Percentiles rank a stretch among this genome's conserved stretches.
Evolutionary conservation across 2,797 vertebrate genomes (phyloP).

Genomic region (Labroides dimidiatus): DNA sequence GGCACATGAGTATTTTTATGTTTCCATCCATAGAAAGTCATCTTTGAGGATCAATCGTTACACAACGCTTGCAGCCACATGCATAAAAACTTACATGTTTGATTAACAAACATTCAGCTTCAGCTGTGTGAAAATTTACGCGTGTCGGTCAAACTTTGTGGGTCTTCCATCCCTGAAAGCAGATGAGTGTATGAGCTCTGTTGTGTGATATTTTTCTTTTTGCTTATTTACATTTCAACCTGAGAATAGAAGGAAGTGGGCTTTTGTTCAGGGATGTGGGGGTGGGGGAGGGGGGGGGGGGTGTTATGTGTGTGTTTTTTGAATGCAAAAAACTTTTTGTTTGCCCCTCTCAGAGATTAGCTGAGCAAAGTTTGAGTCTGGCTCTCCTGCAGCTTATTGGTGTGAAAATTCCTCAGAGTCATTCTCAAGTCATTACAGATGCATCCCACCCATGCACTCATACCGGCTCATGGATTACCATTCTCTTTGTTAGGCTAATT

Average conservation of each 20-base stretch:
- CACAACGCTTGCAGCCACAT: too few relatives aligned
- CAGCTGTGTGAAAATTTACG: too few relatives aligned
- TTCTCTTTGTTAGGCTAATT: constrained; percentile 81
- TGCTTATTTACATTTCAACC: not conserved
- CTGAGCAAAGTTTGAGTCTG: constrained; percentile 42
- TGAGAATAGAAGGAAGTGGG: constrained; percentile 3
- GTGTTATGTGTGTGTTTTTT: constrained; percentile 12
- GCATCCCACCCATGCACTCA: constrained; percentile 78
- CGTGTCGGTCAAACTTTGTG: too few relatives aligned
- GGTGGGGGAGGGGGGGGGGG: too few relatives aligned
- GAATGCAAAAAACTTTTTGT: constrained; percentile 29
- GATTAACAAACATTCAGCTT: too few relatives aligned
- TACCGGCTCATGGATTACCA: constrained; percentile 73
- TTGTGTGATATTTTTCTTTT: not conserved
- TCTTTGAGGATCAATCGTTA: too few relatives aligned
- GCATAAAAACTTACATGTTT: too few relatives aligned
- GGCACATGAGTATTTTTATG: too few relatives aligned
- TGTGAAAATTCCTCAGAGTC: constrained; percentile 79
- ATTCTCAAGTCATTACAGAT: constrained; percentile 78
- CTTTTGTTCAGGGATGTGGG: not conserved
- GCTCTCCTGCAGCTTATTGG: constrained; percentile 72
- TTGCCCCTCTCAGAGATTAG: constrained; percentile 45
- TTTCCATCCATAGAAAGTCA: too few relatives aligned
- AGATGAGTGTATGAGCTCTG: too few relatives aligned
- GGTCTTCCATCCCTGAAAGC: not conserved